phyloP scores from a whole-genome alignment of 2,113 vertebrate genomes.

The Halcyon malimbica region DNA sequence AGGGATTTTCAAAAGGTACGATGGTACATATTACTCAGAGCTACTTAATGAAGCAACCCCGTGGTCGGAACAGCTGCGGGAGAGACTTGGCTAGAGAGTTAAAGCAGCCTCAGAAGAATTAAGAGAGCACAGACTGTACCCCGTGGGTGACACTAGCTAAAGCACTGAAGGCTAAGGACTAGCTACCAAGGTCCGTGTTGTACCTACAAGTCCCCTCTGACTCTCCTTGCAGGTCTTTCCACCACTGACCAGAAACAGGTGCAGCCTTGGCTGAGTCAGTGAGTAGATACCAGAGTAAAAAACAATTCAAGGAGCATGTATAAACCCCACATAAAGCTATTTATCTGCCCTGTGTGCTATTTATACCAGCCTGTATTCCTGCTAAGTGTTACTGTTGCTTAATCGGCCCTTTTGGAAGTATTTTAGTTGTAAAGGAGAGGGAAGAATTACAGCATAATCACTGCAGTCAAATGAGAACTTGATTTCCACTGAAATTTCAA shows the following conservation, averaged over 20 bases:
- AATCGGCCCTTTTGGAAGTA: neutral
- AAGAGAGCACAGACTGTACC: neutral
- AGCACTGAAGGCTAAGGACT: neutral
- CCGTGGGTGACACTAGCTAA: neutral
- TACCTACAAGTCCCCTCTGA: accelerated
- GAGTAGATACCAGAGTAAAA: neutral
- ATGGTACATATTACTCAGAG: neutral
- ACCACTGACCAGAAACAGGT: neutral
- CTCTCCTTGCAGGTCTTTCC: neutral
- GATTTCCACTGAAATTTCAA: neutral
- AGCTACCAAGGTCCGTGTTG: neutral
- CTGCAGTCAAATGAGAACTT: neutral
- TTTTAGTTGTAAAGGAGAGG: neutral
- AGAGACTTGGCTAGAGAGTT: neutral
- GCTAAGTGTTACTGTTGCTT: neutral
- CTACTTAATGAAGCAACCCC: neutral
- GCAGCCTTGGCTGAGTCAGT: neutral
- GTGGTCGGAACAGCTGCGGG: neutral
- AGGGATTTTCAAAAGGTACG: neutral
- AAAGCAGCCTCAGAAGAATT: neutral
- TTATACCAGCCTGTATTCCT: neutral
- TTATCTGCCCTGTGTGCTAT: neutral
- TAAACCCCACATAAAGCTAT: neutral
- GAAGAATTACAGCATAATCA: neutral
- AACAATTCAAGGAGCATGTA: neutral